These are phyloP conservation scores for Hapalemur alaotrensis DNA, from an alignment of 2,797 vertebrate genomes.

Conservation along the genomic window DNA sequence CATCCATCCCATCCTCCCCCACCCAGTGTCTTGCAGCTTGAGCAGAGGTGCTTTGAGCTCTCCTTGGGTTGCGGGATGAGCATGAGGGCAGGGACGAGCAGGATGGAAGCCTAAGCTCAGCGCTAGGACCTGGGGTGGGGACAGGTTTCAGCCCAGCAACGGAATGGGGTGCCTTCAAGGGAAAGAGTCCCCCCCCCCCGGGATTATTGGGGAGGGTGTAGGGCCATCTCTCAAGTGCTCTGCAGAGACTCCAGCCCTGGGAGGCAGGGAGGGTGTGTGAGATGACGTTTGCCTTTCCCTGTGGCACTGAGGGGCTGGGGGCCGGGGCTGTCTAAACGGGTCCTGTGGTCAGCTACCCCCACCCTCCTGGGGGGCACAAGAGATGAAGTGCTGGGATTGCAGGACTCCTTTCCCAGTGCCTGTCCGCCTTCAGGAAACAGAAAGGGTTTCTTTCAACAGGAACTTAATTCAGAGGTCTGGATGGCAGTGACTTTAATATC, in stretches of 20 bases:
- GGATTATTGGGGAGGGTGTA: not conserved
- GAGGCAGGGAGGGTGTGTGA: not conserved
- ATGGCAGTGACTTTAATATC: no score
- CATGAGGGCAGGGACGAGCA: not conserved
- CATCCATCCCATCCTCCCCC: not conserved
- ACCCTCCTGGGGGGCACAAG: not conserved
- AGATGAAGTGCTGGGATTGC: not conserved
- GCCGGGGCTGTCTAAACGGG: not conserved
- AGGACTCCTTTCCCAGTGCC: not conserved
- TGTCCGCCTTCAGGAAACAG: not conserved
- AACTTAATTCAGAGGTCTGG: not conserved
- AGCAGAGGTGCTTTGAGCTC: not conserved
- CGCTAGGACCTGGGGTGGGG: accelerated
- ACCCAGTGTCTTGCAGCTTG: not conserved
- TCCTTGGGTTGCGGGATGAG: not conserved
- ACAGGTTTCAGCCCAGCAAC: not conserved
- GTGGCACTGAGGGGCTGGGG: not conserved
- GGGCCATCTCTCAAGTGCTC: not conserved
- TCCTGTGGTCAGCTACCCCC: not conserved
- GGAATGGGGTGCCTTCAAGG: not conserved
- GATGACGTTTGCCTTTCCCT: not conserved
- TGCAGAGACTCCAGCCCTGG: not conserved
- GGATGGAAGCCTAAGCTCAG: not conserved
- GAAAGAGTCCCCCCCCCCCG: not conserved
- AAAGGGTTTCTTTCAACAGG: not conserved